These are phyloP conservation scores for Champsocephalus gunnari DNA, from an alignment of 2,797 vertebrate genomes.

Conservation along the genomic window DNA sequence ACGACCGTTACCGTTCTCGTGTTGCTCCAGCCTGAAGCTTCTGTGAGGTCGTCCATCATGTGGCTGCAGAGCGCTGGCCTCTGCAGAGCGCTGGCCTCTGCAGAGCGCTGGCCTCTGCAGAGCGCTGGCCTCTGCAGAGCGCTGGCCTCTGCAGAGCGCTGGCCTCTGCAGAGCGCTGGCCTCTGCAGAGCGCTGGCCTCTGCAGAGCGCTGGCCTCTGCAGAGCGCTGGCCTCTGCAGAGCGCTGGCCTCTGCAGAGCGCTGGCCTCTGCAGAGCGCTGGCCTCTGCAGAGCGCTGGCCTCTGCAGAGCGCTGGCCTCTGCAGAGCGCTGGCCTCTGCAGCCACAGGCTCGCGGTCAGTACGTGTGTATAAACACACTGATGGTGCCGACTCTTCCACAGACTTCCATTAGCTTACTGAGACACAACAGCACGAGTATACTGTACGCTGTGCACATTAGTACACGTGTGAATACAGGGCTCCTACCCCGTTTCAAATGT, in stretches of 20 bases:
- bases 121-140: too few species aligned
- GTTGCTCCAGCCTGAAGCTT: constrained; percentile 9
- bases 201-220: too few species aligned
- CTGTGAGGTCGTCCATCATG: constrained; percentile 54
- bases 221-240: constrained; percentile 45
- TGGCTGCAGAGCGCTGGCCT: constrained; percentile 15
- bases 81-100: too few species aligned
- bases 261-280: not conserved
- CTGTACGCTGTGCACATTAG: not conserved
- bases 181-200: too few species aligned
- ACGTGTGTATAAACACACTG: constrained; percentile 42
- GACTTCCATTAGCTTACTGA: constrained; percentile 21
- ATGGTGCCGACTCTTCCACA: constrained; percentile 10
- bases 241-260: too few species aligned
- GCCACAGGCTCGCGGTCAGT: constrained; percentile 53
- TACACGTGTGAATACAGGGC: not conserved
- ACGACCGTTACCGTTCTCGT: too few species aligned
- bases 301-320: too few species aligned
- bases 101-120: too few species aligned
- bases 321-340: constrained; percentile 41
- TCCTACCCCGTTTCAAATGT: too few species aligned
- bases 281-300: too few species aligned
- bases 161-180: not conserved
- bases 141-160: too few species aligned
- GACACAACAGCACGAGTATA: not conserved